phyloP scores from a whole-genome alignment of 2,797 vertebrate species.

The Limosa lapponica region DNA sequence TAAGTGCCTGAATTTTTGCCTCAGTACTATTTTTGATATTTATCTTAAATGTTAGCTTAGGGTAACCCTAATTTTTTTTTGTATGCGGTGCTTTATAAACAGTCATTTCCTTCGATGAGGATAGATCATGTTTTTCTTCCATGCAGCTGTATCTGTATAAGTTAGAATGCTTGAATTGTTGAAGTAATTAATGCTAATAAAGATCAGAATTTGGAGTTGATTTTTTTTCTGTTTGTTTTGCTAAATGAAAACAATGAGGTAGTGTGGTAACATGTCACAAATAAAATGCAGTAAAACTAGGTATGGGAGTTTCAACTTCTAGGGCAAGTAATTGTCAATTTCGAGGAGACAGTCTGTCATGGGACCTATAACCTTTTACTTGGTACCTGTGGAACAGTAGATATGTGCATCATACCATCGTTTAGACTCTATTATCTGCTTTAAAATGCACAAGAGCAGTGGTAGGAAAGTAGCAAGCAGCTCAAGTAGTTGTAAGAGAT shows the following conservation, averaged over 20 bases:
- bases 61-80: background rate
- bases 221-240: background rate
- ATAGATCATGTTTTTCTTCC: background rate
- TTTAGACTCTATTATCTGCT: background rate
- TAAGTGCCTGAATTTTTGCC: background rate
- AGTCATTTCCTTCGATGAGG: fast-evolving
- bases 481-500: background rate
- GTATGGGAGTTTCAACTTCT: background rate
- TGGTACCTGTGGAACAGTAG: background rate
- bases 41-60: background rate
- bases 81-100: background rate
- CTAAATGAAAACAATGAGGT: background rate
- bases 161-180: background rate
- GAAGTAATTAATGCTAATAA: background rate
- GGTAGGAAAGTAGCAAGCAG: background rate
- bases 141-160: background rate
- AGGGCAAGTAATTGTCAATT: background rate
- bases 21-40: background rate
- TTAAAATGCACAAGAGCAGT: background rate
- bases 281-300: background rate
- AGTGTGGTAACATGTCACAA: background rate
- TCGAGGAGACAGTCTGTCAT: background rate
- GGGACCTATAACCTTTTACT: background rate
- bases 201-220: background rate
- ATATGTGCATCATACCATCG: background rate